These are phyloP conservation scores for Corythaixoides concolor DNA, from an alignment of 2,113 vertebrate genomes.

Conservation along the genomic window DNA sequence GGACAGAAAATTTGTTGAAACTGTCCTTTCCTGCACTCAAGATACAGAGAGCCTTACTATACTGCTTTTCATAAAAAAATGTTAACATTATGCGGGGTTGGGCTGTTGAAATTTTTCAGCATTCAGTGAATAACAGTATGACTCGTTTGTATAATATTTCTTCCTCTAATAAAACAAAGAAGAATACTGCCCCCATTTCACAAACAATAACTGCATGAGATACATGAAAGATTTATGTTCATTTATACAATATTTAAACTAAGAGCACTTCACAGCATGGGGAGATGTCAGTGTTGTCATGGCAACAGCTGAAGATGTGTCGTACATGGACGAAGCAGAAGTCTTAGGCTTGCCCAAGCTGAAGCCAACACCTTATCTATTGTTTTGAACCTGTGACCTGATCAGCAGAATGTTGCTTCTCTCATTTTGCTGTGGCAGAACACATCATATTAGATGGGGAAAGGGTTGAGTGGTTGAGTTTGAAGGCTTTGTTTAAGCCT, in stretches of 20 bases:
- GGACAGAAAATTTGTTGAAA: not conserved
- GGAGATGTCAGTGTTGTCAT: constrained; percentile 58
- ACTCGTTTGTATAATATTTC: not conserved
- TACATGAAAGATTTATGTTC: constrained; percentile 61
- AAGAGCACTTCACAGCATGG: not conserved
- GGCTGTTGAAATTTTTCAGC: constrained; percentile 54
- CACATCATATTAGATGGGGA: not conserved
- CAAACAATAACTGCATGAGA: constrained; percentile 1
- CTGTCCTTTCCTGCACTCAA: not conserved
- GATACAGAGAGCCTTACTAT: not conserved
- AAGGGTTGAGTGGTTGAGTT: not conserved
- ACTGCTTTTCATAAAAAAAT: not conserved
- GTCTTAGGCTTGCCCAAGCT: not conserved
- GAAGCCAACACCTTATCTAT: not conserved
- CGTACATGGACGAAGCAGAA: not conserved
- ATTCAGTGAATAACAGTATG: not conserved
- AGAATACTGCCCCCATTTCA: not conserved
- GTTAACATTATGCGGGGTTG: constrained; percentile 15
- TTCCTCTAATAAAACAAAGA: not conserved
- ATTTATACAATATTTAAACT: constrained; percentile 62
- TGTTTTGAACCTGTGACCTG: not conserved
- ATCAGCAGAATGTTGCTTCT: not conserved
- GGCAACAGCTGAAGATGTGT: constrained; percentile 45
- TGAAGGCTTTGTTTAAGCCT: not conserved
- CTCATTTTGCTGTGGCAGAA: not conserved